These are phyloP conservation scores for Lindbergichthys nudifrons DNA, from an alignment of 2,797 vertebrate genomes.

Conservation along the genomic window DNA sequence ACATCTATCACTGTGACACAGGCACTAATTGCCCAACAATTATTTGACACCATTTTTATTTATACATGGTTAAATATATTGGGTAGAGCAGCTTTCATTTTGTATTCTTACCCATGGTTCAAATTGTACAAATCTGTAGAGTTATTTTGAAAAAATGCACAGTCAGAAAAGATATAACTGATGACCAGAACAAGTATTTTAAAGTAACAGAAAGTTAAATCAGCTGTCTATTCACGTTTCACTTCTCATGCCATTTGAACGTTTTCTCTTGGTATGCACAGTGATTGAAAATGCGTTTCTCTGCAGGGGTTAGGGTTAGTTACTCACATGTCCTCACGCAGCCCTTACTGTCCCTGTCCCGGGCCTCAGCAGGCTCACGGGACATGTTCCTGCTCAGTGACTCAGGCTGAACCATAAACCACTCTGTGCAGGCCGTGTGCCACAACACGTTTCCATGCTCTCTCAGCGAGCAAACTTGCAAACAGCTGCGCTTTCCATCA, in stretches of 20 bases:
- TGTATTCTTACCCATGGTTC: too few relatives aligned
- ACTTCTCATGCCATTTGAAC: not conserved
- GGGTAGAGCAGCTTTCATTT: too few relatives aligned
- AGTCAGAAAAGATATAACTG: too few relatives aligned
- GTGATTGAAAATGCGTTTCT: conserved; percentile 6
- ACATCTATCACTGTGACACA: too few relatives aligned
- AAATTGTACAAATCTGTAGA: too few relatives aligned
- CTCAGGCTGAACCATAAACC: conserved; percentile 71
- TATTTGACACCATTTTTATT: too few relatives aligned
- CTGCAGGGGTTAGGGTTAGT: not conserved
- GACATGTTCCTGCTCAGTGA: conserved; percentile 67
- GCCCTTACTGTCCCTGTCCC: conserved; percentile 49
- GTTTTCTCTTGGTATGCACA: not conserved
- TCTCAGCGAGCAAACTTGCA: conserved; percentile 87
- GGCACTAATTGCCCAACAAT: too few relatives aligned
- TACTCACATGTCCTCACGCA: conserved; percentile 26
- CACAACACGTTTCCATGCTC: conserved; percentile 69
- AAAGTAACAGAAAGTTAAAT: too few relatives aligned
- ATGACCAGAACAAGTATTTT: too few relatives aligned
- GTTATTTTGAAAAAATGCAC: too few relatives aligned
- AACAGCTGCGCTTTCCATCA: conserved; percentile 92
- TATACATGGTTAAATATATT: too few relatives aligned
- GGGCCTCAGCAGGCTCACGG: conserved; percentile 45
- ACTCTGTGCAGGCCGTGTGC: conserved; percentile 41
- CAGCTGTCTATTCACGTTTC: too few relatives aligned